Conservation (phyloP, 2,113 vertebrate genomes). For the Ondatra zibethicus region DNA sequence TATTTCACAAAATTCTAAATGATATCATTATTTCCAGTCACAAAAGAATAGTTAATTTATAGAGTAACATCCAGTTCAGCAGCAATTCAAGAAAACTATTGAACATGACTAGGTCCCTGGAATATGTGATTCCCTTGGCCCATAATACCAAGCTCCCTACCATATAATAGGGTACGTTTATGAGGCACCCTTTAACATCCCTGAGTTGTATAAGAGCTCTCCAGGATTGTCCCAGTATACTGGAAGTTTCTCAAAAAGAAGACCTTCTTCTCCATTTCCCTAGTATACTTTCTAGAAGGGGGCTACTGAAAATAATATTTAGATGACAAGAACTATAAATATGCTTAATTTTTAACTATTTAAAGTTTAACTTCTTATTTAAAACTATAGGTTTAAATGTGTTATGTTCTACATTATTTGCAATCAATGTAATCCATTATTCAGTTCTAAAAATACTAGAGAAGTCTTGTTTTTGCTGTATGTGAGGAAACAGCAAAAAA, state of each 20-base stretch:
- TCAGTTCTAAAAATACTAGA: not conserved
- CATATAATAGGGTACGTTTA: not conserved
- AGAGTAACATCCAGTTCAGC: not conserved
- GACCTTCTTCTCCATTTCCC: not conserved
- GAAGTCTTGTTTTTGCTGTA: not conserved
- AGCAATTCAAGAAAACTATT: not conserved
- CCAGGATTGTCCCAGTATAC: not conserved
- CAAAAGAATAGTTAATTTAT: not conserved
- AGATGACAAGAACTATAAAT: not conserved
- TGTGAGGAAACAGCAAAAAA: not conserved
- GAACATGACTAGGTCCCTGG: not conserved
- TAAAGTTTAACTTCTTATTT: not conserved
- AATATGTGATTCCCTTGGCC: not conserved
- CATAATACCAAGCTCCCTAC: not conserved
- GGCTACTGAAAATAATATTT: conserved; percentile 20
- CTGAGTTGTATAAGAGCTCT: not conserved
- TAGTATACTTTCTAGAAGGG: not conserved
- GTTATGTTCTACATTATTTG: not conserved
- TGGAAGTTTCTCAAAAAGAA: not conserved
- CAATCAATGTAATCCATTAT: not conserved
- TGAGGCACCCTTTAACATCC: not conserved
- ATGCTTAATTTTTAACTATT: not conserved
- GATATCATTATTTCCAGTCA: not conserved
- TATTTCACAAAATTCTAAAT: not conserved
- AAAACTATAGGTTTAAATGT: not conserved